Conservation (phyloP, 2,113 vertebrate genomes). For the Rhadina sibilatrix region DNA sequence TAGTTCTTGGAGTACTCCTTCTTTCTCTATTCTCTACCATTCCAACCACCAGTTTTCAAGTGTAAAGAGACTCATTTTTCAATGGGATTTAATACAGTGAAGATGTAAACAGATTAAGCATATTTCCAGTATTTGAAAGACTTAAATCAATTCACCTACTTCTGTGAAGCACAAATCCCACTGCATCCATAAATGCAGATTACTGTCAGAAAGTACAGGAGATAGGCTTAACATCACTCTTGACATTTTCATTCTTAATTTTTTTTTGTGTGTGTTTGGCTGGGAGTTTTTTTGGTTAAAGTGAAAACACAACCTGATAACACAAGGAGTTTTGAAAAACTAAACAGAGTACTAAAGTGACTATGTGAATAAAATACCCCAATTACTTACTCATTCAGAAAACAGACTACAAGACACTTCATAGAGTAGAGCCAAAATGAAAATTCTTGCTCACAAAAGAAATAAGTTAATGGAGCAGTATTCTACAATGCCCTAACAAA, state of each 20-base stretch:
- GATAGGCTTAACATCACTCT: background rate
- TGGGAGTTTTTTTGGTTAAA: background rate
- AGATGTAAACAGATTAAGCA: background rate
- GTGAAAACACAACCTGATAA: background rate
- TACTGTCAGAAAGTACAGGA: background rate
- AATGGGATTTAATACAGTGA: background rate
- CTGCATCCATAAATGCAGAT: background rate
- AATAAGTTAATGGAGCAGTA: background rate
- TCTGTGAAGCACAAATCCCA: background rate
- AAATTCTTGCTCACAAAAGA: background rate
- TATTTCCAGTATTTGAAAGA: background rate
- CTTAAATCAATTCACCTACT: background rate
- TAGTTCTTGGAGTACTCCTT: background rate
- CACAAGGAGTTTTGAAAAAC: background rate
- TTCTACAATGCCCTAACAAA: background rate
- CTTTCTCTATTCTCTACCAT: background rate
- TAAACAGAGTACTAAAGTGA: background rate
- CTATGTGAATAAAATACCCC: accelerated
- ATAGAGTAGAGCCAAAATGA: background rate
- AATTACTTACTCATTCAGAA: background rate
- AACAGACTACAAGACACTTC: background rate
- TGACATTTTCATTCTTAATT: background rate
- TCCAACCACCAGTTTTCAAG: background rate
- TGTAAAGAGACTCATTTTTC: background rate
- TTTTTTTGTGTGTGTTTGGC: background rate